phyloP scores from a whole-genome alignment of 2,797 vertebrate genomes.

The Rhinogobio ventralis region DNA sequence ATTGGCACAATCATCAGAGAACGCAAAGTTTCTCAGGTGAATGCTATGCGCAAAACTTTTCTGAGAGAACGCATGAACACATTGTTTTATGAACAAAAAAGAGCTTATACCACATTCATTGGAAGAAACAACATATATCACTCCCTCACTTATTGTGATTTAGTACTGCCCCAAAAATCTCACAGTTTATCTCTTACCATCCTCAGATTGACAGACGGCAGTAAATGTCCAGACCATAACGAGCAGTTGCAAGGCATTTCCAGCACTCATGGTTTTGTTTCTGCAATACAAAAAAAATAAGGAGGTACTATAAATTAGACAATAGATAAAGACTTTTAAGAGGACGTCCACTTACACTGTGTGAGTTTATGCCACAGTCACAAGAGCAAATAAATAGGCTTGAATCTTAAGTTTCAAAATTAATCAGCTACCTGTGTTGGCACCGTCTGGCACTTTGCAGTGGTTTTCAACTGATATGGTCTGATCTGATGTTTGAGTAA shows the following conservation, averaged over 20 bases:
- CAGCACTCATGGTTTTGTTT: neutral
- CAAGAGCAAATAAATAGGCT: neutral
- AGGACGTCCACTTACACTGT: neutral
- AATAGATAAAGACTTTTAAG: neutral
- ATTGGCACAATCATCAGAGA: no score
- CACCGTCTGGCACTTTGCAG: no score
- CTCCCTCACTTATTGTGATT: neutral
- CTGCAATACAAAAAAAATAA: neutral
- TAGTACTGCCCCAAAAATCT: no score
- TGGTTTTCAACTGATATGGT: no score
- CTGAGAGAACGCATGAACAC: no score
- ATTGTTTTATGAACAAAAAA: neutral
- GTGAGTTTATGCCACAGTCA: neutral
- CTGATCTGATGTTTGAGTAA: no score
- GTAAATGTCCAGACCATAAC: neutral
- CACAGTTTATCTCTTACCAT: neutral
- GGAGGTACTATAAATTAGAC: neutral
- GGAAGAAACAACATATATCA: neutral
- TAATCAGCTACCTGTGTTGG: rapidly evolving
- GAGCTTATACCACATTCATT: neutral
- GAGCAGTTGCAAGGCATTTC: neutral
- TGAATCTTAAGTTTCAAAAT: no score
- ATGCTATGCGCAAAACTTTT: no score
- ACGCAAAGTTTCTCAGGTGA: no score
- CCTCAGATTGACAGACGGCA: no score